Evolutionary conservation across 2,113 vertebrate genomes (phyloP), one percentile per base, ranked within the genome.

Genomic region (Stegastes partitus): DNA sequence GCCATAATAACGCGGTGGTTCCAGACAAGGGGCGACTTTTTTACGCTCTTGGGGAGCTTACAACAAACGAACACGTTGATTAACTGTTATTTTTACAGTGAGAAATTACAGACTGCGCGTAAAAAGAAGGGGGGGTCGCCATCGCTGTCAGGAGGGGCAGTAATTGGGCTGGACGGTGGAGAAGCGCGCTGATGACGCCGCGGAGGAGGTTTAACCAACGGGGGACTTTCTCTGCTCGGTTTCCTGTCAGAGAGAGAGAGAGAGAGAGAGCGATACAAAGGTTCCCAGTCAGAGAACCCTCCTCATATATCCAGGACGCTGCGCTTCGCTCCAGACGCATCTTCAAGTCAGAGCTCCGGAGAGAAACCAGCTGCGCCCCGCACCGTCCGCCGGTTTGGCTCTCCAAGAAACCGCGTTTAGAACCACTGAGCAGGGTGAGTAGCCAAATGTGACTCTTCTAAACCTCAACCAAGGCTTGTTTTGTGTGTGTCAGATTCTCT

Each of bases 71-170:
- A 64, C 63, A 58, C 47, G 71, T 25, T 68, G 68, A 77, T 85
- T 73, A 79, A 67, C 57, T 66, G 62, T 77, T 80, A 84, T 89
- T 77, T 89, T 78, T 89, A 82, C 28, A 19, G 44, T 42, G 19
- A 69, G 42, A 86, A 91, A 87, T 91, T 84, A 89, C 74, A 86
- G 59, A 28, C 19, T 74, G 47, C 4, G 15, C 19, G 57, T 66
- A 25, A 49, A 77, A 74, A 34, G 7, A 34, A n/a, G n/a, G n/a
- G n/a, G n/a, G 31, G 10, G 47, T 58, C 14, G 54, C 21, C 45
- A 23, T 53, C 37, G 63, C 56, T 16, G 70, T 34, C 44, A 47
- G 73, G 47, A 44, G 66, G 79, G 54, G 76, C 34, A 63, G 65
- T 19, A 56, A 74, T 63, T 70, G 71, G 57, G 11, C 22, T 22